Conservation (phyloP, 1,140 invertebrate species). For the Palaemon carinicauda region DNA sequence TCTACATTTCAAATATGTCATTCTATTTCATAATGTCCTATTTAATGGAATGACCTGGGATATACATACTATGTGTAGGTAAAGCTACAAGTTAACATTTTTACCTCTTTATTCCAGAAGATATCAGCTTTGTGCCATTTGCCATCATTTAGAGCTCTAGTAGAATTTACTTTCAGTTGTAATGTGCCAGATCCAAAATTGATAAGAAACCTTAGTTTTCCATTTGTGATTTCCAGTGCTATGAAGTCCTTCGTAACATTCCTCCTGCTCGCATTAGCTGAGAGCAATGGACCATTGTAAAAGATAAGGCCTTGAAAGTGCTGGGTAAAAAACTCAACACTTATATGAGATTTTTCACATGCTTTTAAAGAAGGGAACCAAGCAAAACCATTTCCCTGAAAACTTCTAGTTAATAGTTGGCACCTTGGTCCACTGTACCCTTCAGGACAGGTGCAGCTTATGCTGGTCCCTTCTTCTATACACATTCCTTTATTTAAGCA, state of each 20-base stretch:
- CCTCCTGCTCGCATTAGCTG: slow-evolving; percentile 87
- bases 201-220: slow-evolving; percentile 88
- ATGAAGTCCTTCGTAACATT: slow-evolving; percentile 90
- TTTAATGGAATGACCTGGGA: too few species aligned
- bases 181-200: slow-evolving; percentile 95
- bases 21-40: too few species aligned
- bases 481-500: slow-evolving; percentile 96
- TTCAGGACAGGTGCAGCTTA: slow-evolving; percentile 84
- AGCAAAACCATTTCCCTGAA: slow-evolving; percentile 91
- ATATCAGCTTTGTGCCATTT: slow-evolving; percentile 96
- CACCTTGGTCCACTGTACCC: slow-evolving; percentile 94
- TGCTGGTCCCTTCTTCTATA: slow-evolving; percentile 74
- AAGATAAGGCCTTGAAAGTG: slow-evolving; percentile 90
- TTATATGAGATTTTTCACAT: slow-evolving; percentile 94
- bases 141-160: slow-evolving; percentile 85
- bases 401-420: slow-evolving; percentile 93
- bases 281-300: slow-evolving; percentile 97
- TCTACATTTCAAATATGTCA: too few species aligned
- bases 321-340: slow-evolving; percentile 92
- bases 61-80: too few species aligned
- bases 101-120: slow-evolving; percentile 91
- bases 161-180: slow-evolving; percentile 87
- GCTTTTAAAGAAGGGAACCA: slow-evolving; percentile 96
- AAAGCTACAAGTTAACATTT: too few species aligned
- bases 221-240: slow-evolving; percentile 88